A percentile compares a stretch with the other conserved stretches of the same genome.
phyloP scores from a whole-genome alignment of 2,888 invertebrate species.

The Coecobrya sp. region DNA sequence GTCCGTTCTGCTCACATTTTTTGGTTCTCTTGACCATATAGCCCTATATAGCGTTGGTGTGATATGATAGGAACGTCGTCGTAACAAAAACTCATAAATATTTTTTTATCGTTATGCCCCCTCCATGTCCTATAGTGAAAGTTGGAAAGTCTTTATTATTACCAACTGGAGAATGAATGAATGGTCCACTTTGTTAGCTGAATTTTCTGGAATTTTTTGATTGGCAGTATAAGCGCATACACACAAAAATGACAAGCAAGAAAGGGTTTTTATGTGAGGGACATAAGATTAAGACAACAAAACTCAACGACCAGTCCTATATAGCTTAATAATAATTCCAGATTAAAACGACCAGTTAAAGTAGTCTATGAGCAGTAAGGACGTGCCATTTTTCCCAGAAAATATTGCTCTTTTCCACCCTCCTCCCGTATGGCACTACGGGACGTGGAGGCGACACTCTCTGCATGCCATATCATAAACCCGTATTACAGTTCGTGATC shows the following conservation, averaged over 20 bases:
- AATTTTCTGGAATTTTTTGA: background rate
- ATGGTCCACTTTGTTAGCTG: background rate
- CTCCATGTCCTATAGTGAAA: conserved; percentile 21
- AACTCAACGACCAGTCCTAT: background rate
- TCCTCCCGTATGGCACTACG: background rate
- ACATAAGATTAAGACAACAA: background rate
- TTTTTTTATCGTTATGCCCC: background rate
- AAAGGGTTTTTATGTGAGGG: background rate
- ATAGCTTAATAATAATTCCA: background rate
- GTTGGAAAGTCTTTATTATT: background rate
- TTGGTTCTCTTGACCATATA: background rate
- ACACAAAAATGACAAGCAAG: background rate
- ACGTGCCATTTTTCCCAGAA: background rate
- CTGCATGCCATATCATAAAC: background rate
- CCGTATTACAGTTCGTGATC: conserved; percentile 30
- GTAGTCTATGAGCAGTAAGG: background rate
- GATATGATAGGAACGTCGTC: background rate
- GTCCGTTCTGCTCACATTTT: background rate
- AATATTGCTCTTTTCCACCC: background rate
- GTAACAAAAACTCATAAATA: background rate
- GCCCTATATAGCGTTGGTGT: conserved; percentile 11
- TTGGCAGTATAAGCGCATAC: background rate
- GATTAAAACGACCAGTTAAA: background rate
- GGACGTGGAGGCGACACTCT: background rate
- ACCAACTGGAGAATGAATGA: background rate